Base-by-base conservation (phyloP, 2,888 invertebrate genomes). In the Campoletis raptor region DNA sequence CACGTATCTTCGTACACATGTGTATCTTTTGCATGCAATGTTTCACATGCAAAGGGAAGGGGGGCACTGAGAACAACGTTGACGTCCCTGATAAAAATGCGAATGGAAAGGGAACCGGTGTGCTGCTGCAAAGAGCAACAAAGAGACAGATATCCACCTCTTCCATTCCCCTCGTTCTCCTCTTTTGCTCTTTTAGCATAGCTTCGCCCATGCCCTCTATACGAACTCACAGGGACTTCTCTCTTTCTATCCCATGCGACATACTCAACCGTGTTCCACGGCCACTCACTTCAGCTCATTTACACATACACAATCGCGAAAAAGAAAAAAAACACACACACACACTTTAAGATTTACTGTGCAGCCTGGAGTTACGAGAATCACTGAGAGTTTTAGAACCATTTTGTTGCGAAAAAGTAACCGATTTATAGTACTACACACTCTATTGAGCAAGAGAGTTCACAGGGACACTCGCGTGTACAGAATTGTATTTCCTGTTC, bases 161-260 rank as follows among this genome's bases (percentile, higher is more conserved):
- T 89, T 89, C 90, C 88, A 86, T 85, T 87, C 88, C 40, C 67
- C 30, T 21, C 81, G 79, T 83, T 83, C 66, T 66, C 77, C 24
- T 36, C 24, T n/a, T 54, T 42, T 70, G 52, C 54, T 73, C 69
- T 61, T 61, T 61, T 61, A 15, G 6, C 61, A 30, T 12, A 15
- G 78, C 37, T n/a, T 45, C 61, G 40, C 67, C 70, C 77, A 80
- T 24, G 21, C 24, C 81, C 70, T 79, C 85, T 42, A 67, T 30
- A 61, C 73, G 21, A 57, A 57, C 42, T 24, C 54, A 7, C 86
- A 83, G 88, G 88, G 88, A 90, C 30, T 61, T 61, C 30, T 30
- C 9, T 21, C 54, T 10, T 30, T 61, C 90, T 90, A 90, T 91
- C 92, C 90, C 90, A 90, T 92, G 91, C 91, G 90, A 90, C 88